These are phyloP conservation scores for Phortica okadai DNA, from an alignment of 2,888 invertebrate species.

Conservation along the genomic window DNA sequence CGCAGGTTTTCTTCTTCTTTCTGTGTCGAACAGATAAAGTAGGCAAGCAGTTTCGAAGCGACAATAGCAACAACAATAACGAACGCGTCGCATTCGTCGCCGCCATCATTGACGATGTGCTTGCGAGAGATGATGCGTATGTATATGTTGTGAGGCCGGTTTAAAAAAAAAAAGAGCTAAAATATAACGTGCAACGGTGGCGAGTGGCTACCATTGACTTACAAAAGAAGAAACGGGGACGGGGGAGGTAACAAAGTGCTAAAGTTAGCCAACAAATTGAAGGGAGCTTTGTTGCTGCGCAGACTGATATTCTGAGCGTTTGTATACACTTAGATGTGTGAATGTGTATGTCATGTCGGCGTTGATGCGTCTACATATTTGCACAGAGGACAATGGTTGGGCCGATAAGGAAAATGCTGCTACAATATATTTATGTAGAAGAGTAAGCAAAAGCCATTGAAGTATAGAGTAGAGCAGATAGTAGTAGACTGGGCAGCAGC, in stretches of 20 bases:
- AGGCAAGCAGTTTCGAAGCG: constrained; percentile 5
- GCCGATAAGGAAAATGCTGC: too few relatives aligned
- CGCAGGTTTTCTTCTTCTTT: constrained; percentile 3
- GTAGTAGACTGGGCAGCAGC: too few relatives aligned
- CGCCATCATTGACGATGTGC: neutral
- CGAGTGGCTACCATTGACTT: neutral
- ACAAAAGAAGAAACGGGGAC: neutral
- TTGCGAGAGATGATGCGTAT: constrained; percentile 1
- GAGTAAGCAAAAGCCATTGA: too few relatives aligned
- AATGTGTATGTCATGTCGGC: constrained; percentile 32
- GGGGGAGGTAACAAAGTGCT: neutral
- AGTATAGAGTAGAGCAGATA: too few relatives aligned
- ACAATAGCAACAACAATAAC: neutral
- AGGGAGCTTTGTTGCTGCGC: constrained; percentile 13
- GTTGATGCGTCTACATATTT: too few relatives aligned
- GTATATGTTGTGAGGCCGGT: constrained; percentile 25
- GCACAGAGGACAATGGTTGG: too few relatives aligned
- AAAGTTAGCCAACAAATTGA: neutral
- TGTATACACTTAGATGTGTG: constrained; percentile 28
- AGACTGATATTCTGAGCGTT: neutral
- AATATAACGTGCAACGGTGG: too few relatives aligned
- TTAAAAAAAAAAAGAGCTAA: constrained; percentile 10
- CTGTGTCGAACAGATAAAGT: neutral
- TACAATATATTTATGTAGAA: too few relatives aligned
- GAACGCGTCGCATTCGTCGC: neutral